phyloP scores from a whole-genome alignment of 2,888 invertebrate species.

The Cynaeus angustus region DNA sequence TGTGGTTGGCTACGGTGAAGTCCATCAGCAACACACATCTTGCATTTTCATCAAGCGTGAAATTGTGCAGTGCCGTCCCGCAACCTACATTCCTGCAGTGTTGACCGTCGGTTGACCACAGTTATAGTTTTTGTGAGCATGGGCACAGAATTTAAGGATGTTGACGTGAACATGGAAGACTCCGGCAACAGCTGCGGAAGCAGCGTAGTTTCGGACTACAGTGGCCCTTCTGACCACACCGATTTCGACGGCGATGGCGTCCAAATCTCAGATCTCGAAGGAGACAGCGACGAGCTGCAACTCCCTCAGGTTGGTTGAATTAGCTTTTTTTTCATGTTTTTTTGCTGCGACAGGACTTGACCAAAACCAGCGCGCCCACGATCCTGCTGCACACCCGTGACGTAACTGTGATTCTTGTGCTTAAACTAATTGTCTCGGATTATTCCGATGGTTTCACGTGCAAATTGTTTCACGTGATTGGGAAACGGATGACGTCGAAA shows the following conservation, averaged over 20 bases:
- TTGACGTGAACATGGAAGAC: conserved; percentile 69
- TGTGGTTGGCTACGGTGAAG: conserved; percentile 57
- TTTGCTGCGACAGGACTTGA: conserved; percentile 3
- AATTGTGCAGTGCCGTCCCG: conserved; percentile 45
- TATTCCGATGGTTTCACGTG: conserved; percentile 35
- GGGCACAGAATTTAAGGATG: conserved; percentile 69
- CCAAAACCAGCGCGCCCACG: conserved; percentile 12
- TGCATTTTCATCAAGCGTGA: conserved; percentile 40
- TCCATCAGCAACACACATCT: conserved; percentile 38
- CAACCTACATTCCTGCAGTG: conserved; percentile 39
- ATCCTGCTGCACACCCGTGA: conserved; percentile 13
- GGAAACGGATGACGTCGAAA: conserved; percentile 26
- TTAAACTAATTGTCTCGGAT: conserved; percentile 24
- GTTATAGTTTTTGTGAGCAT: conserved; percentile 62
- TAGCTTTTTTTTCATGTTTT: conserved; percentile 3
- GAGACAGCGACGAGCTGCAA: conserved; percentile 73
- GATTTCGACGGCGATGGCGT: conserved; percentile 76
- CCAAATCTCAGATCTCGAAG: conserved; percentile 75
- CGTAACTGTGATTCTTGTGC: conserved; percentile 37
- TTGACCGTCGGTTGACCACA: conserved; percentile 32
- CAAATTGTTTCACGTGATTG: conserved; percentile 35
- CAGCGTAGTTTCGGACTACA: conserved; percentile 70
- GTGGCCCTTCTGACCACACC: conserved; percentile 66
- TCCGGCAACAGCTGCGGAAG: conserved; percentile 72
- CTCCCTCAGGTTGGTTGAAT: conserved; percentile 66